Percentiles rank a stretch among this genome's conserved stretches.
These are phyloP conservation scores for Percopsis transmontana DNA, from an alignment of 2,113 vertebrate species.

Conservation along the genomic window DNA sequence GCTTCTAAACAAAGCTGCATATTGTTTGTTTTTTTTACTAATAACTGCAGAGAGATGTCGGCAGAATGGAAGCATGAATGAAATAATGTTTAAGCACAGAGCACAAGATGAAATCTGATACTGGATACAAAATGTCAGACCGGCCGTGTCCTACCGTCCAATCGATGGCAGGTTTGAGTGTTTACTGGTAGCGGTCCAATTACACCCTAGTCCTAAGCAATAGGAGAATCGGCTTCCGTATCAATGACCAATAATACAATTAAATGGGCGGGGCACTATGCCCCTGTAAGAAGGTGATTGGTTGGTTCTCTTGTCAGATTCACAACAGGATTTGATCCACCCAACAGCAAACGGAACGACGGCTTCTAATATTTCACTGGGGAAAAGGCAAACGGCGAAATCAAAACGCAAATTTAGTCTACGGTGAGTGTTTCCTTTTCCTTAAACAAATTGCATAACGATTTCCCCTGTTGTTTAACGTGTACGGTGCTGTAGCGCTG, in stretches of 20 bases:
- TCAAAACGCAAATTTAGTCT: slow-evolving; percentile 13
- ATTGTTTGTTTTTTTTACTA: neutral
- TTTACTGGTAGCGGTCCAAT: slow-evolving; percentile 63
- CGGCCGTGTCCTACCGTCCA: slow-evolving; percentile 39
- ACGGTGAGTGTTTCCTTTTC: slow-evolving; percentile 50
- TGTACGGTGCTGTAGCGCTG: slow-evolving; percentile 21
- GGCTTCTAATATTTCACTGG: slow-evolving; percentile 50
- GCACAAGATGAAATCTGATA: slow-evolving; percentile 72
- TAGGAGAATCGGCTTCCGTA: slow-evolving; percentile 41
- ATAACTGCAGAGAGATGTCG: neutral
- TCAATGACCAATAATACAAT: slow-evolving; percentile 41
- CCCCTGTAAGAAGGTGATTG: slow-evolving; percentile 46
- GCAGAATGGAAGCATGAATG: neutral
- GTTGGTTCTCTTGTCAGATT: slow-evolving; percentile 15
- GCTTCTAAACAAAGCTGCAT: neutral
- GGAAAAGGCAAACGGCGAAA: slow-evolving; percentile 49
- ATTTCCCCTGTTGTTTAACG: neutral
- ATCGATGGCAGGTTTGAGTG: slow-evolving; percentile 39
- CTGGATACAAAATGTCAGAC: slow-evolving; percentile 77
- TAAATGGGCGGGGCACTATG: slow-evolving; percentile 27
- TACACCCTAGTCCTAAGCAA: slow-evolving; percentile 3
- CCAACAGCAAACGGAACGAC: slow-evolving; percentile 69
- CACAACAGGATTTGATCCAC: slow-evolving; percentile 22
- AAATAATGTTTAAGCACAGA: neutral
- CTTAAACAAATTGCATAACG: accelerated